Evolutionary conservation across 2,113 vertebrate species (phyloP).

Genomic region (Neotragus moschatus): DNA sequence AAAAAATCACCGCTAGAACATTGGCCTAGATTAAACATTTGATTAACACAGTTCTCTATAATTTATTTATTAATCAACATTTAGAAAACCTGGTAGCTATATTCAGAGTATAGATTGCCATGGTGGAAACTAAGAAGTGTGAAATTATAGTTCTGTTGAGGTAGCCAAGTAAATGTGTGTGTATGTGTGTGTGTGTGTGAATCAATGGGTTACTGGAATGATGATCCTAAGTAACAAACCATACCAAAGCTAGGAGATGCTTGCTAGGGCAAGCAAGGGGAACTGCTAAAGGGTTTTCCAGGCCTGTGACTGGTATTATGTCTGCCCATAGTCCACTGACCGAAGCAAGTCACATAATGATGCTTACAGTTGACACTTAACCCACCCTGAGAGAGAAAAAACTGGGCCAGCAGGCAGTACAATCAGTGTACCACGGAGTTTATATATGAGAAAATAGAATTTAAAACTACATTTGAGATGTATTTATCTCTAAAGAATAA

Average conservation of each 20-base stretch:
- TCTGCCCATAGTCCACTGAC: background rate
- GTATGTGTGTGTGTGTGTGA: background rate
- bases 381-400: background rate
- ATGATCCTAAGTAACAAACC: background rate
- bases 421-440: background rate
- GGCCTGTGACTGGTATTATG: background rate
- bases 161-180: background rate
- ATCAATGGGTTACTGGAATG: background rate
- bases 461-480: background rate
- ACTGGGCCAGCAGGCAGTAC: background rate
- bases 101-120: background rate
- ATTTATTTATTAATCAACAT: background rate
- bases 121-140: background rate
- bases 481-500: background rate
- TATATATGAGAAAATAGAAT: background rate
- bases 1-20: background rate
- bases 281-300: background rate
- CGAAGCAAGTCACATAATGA: background rate
- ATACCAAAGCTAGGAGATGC: background rate
- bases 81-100: background rate
- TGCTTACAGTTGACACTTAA: background rate
- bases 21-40: background rate
- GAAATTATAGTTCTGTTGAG: background rate
- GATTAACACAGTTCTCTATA: background rate
- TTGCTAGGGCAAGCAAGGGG: background rate